phyloP scores from a whole-genome alignment of 2,888 invertebrate species.

The Liopterus haemorrhoidalis region DNA sequence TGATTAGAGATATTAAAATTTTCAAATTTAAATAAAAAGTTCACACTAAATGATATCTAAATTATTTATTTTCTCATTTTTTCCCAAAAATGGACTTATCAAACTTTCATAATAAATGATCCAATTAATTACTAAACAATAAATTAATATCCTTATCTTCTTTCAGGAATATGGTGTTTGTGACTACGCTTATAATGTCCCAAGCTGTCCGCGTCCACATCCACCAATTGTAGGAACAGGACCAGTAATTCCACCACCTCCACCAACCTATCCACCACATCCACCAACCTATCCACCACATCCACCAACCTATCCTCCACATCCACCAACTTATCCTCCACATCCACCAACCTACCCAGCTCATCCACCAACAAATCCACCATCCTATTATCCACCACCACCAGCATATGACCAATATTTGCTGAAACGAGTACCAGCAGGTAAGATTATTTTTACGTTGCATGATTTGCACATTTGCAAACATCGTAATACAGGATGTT shows the following conservation, averaged over 20 bases:
- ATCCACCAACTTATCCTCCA: slow-evolving; percentile 28
- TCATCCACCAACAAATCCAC: slow-evolving; percentile 28
- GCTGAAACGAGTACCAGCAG: slow-evolving; percentile 29
- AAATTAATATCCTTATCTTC: slow-evolving; percentile 14
- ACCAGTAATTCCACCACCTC: slow-evolving; percentile 15
- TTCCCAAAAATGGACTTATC: too few species aligned
- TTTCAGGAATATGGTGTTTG: slow-evolving; percentile 58
- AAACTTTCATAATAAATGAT: slow-evolving; percentile 15
- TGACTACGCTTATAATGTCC: slow-evolving; percentile 56
- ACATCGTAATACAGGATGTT: too few species aligned
- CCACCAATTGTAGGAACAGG: too few species aligned
- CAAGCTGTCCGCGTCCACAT: slow-evolving; percentile 25
- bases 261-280: slow-evolving; percentile 7
- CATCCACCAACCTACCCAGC: slow-evolving; percentile 28
- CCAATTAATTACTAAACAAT: background rate
- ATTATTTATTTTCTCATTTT: background rate
- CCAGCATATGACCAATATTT: slow-evolving; percentile 14
- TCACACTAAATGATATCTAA: background rate
- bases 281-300: slow-evolving; percentile 16
- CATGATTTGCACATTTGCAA: too few species aligned
- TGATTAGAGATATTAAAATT: too few species aligned
- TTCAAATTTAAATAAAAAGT: background rate
- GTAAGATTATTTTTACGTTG: too few species aligned
- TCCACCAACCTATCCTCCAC: slow-evolving; percentile 25
- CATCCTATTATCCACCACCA: slow-evolving; percentile 25